Base-by-base conservation (phyloP, 2,888 invertebrate species). In the Malthinus seriepunctatus region DNA sequence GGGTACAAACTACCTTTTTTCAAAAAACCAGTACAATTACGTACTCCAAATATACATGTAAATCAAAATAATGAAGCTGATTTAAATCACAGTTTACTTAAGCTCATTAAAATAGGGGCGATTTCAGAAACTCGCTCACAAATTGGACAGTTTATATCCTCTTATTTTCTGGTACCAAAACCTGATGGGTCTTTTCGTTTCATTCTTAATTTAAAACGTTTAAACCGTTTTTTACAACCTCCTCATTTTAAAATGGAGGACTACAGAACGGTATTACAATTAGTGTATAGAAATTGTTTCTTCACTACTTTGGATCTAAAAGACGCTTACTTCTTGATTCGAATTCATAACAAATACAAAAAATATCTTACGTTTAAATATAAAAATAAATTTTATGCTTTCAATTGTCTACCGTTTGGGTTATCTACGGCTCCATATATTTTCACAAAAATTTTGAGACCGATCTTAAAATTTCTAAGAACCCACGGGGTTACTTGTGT, bases 171-270 rank as follows among this genome's bases (percentile, higher is more conserved):
- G 56, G 58, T 59, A 39, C 67, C 63, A 42, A 59, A 65, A 63
- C 52, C 64, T 11, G 57, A 64, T 33, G 60, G 60, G 0, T 11
- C 23, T 52, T 48, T 50, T 23, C 56, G 69, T 1, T 67, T 70
- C 56, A 69, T 72, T 51, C 55, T 69, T 14, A 70, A 68, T 46
- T 39, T 67, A 34, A 69, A 67, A 52, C 32, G 44, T 0, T 48
- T 71, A 15, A 68, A 70, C 33, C 38, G 54, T 39, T 67, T 58
- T 48, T 48, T 71, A 31, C 15, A 48, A 14, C 53, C 62, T 7
- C 37, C 60, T 7, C 67, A 71, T 58, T 71, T 71, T 46, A 69
- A 72, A 62, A 62, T 69, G 52, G 67, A 70, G 50, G 66, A 69
- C 44, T 56, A 51, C 38, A 54, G 64, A 60, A 67, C 67, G 0